Conservation (phyloP, 2,113 vertebrate species). For the Benthochromis sp. region DNA sequence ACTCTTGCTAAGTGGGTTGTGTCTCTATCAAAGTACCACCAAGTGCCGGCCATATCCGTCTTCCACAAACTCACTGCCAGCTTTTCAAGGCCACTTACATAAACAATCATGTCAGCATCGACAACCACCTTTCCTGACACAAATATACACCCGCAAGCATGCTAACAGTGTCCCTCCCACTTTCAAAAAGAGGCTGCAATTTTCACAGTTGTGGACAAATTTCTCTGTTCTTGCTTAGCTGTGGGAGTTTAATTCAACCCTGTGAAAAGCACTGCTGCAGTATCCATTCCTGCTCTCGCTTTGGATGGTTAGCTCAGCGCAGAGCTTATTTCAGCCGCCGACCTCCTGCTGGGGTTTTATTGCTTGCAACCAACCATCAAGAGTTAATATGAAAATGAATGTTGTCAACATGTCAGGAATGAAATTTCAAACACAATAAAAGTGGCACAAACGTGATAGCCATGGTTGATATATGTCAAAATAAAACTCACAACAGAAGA, state of each 20-base stretch:
- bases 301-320: constrained; percentile 19
- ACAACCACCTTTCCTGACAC: neutral
- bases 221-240: neutral
- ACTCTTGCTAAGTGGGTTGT: neutral
- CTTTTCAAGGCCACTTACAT: neutral
- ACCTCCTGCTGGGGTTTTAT: constrained; percentile 16
- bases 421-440: constrained; percentile 35
- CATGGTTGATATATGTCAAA: constrained; percentile 20
- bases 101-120: neutral
- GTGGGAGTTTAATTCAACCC: neutral
- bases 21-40: neutral
- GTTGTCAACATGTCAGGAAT: constrained; percentile 20
- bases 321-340: neutral
- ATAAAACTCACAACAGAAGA: constrained; percentile 14
- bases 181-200: neutral
- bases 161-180: neutral
- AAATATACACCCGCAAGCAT: neutral
- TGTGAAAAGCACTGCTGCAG: constrained; percentile 5
- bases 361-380: constrained; percentile 36
- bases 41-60: neutral
- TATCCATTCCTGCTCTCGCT: neutral
- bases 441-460: constrained; percentile 2
- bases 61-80: neutral
- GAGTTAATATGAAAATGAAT: constrained; percentile 22
- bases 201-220: constrained; percentile 29